Conservation (phyloP, 2,888 invertebrate species). For the Amphiduros pacificus region DNA sequence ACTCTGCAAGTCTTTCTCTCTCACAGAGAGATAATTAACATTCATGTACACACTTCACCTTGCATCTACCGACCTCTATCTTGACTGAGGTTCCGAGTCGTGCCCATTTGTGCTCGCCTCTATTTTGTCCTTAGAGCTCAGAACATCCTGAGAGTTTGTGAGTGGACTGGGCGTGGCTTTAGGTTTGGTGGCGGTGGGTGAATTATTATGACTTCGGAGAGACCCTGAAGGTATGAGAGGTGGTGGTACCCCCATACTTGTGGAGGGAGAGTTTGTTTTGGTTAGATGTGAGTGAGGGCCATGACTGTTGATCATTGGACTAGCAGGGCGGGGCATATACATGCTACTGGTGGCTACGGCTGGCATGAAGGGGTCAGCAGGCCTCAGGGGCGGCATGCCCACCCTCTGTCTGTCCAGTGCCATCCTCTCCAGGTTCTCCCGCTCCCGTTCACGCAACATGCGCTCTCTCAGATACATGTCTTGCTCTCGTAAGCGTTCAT, state of each 20-base stretch:
- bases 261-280: slow-evolving; percentile 19
- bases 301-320: slow-evolving; percentile 16
- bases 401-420: slow-evolving; percentile 12
- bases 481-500: slow-evolving; percentile 50
- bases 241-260: slow-evolving; percentile 20
- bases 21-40: neutral
- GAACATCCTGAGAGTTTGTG: slow-evolving; percentile 1
- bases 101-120: slow-evolving; percentile 17
- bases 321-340: slow-evolving; percentile 7
- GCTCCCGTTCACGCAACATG: slow-evolving; percentile 15
- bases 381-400: slow-evolving; percentile 12
- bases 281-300: slow-evolving; percentile 14
- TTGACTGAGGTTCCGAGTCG: slow-evolving; percentile 22
- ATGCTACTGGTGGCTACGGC: slow-evolving; percentile 5
- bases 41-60: no score
- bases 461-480: slow-evolving; percentile 70
- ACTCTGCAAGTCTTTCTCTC: no score
- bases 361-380: slow-evolving; percentile 2
- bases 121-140: slow-evolving; percentile 15
- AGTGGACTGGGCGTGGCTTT: slow-evolving; percentile 6
- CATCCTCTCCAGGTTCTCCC: neutral
- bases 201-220: slow-evolving; percentile 4
- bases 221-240: slow-evolving; percentile 24
- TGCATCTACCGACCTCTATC: slow-evolving; percentile 13
- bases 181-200: slow-evolving; percentile 11